Percentiles rank a stretch among this genome's conserved stretches.
These are phyloP conservation scores for Tor tambroides DNA, from an alignment of 2,113 vertebrate genomes.

Conservation along the genomic window DNA sequence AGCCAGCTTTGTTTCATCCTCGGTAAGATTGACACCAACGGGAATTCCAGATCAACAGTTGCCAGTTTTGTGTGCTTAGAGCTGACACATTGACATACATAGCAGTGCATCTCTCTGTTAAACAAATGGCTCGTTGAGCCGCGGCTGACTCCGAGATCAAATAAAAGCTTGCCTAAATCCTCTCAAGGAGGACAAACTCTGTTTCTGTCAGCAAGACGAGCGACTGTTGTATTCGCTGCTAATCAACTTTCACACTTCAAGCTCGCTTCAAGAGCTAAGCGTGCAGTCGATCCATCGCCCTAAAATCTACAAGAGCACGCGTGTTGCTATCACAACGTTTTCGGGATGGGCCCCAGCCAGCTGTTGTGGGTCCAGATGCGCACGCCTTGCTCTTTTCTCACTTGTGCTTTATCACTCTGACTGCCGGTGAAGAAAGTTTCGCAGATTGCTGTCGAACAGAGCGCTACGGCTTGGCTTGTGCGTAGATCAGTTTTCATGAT, in stretches of 20 bases:
- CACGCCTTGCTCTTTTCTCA: constrained; percentile 37
- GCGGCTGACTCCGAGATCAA: constrained; percentile 59
- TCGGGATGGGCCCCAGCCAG: neutral
- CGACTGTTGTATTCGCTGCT: constrained; percentile 42
- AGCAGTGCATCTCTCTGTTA: constrained; percentile 57
- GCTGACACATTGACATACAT: constrained; percentile 63
- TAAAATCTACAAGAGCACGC: neutral
- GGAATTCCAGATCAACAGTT: constrained; percentile 61
- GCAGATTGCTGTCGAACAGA: constrained; percentile 23
- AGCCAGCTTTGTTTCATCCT: constrained; percentile 51
- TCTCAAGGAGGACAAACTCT: constrained; percentile 50
- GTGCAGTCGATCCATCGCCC: neutral
- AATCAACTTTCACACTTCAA: constrained; percentile 46
- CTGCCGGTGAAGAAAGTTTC: constrained; percentile 38
- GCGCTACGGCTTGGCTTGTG: constrained; percentile 24
- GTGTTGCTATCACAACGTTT: constrained; percentile 36
- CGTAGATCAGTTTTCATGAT: constrained; percentile 34
- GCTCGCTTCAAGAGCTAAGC: constrained; percentile 37
- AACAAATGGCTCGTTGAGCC: constrained; percentile 60
- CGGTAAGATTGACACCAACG: constrained; percentile 51
- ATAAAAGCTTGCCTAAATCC: constrained; percentile 57
- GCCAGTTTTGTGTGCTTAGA: constrained; percentile 58
- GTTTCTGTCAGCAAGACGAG: constrained; percentile 45
- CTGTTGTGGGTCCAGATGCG: constrained; percentile 41
- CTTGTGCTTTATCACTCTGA: constrained; percentile 36